A percentile compares a stretch with the other conserved stretches of the same genome.
Conservation (phyloP, 2,888 invertebrate genomes). For the Andrena bucephala region DNA sequence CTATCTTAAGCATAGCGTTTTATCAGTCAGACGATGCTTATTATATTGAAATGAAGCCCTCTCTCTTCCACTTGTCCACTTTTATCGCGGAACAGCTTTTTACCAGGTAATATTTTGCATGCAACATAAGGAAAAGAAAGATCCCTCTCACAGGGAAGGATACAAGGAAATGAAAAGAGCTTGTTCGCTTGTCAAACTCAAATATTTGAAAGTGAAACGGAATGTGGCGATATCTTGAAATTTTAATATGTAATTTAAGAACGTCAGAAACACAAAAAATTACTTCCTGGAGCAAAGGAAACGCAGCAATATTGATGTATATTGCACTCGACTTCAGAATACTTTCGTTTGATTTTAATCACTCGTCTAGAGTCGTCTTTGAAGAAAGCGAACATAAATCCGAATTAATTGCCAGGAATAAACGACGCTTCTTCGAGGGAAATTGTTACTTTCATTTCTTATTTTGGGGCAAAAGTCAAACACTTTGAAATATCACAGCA, state of each 20-base stretch:
- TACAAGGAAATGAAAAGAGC: too few species aligned
- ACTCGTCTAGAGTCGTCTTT: not conserved
- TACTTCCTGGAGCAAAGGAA: constrained; percentile 15
- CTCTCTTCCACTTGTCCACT: not conserved
- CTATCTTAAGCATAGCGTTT: constrained; percentile 33
- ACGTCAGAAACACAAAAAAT: not conserved
- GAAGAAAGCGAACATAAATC: not conserved
- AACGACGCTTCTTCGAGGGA: not conserved
- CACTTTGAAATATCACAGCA: too few species aligned
- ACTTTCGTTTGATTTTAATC: constrained; percentile 7
- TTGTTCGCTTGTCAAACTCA: not conserved
- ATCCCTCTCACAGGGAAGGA: too few species aligned
- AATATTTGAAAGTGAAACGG: not conserved
- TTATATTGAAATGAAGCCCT: constrained; percentile 23
- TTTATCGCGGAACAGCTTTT: not conserved
- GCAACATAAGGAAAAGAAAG: too few species aligned
- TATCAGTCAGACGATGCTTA: constrained; percentile 27
- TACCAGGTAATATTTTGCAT: not conserved
- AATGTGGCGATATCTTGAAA: constrained; percentile 1
- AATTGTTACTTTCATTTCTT: not conserved
- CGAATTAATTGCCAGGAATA: not conserved
- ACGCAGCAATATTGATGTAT: not conserved
- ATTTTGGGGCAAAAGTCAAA: not conserved
- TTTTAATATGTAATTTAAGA: not conserved
- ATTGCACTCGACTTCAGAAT: not conserved